Percentiles rank a stretch among this genome's conserved stretches.
Conservation (phyloP, 1,140 invertebrate species). For the Brachionus rotundiformis region DNA sequence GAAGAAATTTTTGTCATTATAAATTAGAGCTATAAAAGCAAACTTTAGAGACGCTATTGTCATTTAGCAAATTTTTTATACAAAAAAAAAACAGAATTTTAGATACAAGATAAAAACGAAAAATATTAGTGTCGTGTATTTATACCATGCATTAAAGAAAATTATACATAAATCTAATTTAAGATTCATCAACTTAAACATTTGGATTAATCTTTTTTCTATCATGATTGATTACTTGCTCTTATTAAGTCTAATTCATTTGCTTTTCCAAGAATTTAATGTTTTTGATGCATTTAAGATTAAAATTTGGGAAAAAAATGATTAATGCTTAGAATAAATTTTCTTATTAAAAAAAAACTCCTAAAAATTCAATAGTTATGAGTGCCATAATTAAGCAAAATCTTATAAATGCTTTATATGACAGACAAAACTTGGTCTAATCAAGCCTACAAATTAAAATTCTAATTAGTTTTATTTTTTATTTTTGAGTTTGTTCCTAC, state of each 20-base stretch:
- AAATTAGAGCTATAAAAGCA: background rate
- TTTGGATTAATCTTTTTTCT: background rate
- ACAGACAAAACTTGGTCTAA: background rate
- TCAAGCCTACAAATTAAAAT: background rate
- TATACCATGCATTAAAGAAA: slow-evolving; percentile 1
- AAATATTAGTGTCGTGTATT: background rate
- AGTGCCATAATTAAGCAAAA: background rate
- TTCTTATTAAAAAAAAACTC: background rate
- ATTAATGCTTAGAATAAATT: slow-evolving; percentile 4
- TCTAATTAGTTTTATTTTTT: slow-evolving; percentile 9
- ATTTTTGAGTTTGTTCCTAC: background rate
- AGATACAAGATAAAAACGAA: background rate
- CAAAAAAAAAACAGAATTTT: background rate
- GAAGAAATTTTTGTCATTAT: background rate
- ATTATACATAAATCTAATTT: background rate
- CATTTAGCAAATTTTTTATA: background rate
- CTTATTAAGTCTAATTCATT: background rate
- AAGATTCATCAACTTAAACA: slow-evolving; percentile 10
- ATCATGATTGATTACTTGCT: slow-evolving; percentile 8
- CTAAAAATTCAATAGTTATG: background rate
- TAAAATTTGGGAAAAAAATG: background rate
- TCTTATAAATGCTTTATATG: background rate
- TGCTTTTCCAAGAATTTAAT: slow-evolving; percentile 4
- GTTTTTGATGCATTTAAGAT: background rate
- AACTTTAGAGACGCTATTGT: background rate